Evolutionary conservation across 2,797 vertebrate species (phyloP).

Genomic region (Limnodromus scolopaceus): DNA sequence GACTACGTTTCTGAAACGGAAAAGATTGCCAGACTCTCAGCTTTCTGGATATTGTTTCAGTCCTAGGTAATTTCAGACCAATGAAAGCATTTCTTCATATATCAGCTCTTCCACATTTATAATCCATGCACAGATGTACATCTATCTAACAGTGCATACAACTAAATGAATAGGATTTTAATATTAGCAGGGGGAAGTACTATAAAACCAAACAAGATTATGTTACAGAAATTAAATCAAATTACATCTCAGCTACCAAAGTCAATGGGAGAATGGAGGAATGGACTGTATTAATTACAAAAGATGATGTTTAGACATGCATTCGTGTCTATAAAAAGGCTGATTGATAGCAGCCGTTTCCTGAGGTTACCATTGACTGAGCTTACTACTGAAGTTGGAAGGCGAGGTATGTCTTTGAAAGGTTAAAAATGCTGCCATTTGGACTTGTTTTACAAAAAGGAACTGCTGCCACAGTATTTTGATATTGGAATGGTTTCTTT

Average conservation of each 20-base stretch:
- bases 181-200: constrained; percentile 44
- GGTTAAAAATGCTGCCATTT: background rate
- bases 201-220: constrained; percentile 49
- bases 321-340: background rate
- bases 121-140: background rate
- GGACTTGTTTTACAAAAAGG: background rate
- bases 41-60: background rate
- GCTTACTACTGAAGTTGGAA: background rate
- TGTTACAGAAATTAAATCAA: constrained; percentile 33
- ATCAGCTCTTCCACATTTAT: background rate
- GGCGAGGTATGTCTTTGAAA: background rate
- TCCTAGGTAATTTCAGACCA: too few relatives aligned
- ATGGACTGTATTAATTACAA: constrained; percentile 25
- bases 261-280: background rate
- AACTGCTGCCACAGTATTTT: background rate
- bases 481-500: background rate
- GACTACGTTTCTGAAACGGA: background rate
- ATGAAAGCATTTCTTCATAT: too few relatives aligned
- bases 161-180: constrained; percentile 51
- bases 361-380: background rate
- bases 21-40: background rate
- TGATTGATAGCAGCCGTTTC: background rate
- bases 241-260: constrained; percentile 36
- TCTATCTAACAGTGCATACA: background rate
- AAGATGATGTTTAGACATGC: background rate